phyloP scores from a whole-genome alignment of 2,888 invertebrate genomes.

The Caenorhabditis afra region DNA sequence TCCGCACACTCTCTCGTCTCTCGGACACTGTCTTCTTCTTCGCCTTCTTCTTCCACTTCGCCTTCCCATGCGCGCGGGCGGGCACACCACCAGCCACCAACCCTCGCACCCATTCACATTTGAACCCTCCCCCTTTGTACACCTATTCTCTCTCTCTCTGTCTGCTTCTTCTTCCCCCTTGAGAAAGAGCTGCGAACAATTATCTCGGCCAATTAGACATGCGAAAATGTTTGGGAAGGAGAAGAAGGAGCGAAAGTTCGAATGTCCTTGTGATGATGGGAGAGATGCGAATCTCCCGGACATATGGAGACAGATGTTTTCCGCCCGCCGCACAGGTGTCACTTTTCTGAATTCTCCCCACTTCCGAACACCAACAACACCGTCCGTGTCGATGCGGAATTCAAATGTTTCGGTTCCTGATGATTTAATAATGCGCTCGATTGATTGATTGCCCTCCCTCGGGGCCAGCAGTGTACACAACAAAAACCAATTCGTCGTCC shows the following conservation, averaged over 20 bases:
- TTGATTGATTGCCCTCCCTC: conserved; percentile 40
- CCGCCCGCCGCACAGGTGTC: conserved; percentile 29
- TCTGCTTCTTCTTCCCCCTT: conserved; percentile 3
- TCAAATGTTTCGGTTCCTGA: conserved; percentile 39
- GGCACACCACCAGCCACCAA: conserved; percentile 13
- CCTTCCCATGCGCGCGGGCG: conserved; percentile 2
- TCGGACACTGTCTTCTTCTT: too few species aligned
- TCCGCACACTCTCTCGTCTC: conserved; percentile 9
- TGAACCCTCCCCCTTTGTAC: neutral
- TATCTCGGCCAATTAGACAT: conserved; percentile 45
- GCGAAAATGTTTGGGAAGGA: neutral
- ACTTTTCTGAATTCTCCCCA: conserved; percentile 9
- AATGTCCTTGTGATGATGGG: neutral
- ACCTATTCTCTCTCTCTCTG: neutral
- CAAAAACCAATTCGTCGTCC: conserved; percentile 19
- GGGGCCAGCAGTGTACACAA: conserved; percentile 22
- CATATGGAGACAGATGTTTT: conserved; percentile 54
- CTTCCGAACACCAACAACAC: neutral
- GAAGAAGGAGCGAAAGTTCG: conserved; percentile 10
- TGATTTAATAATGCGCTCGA: conserved; percentile 52
- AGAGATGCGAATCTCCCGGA: conserved; percentile 11
- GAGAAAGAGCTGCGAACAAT: conserved; percentile 17
- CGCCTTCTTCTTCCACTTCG: conserved; percentile 1
- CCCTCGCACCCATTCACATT: conserved; percentile 13
- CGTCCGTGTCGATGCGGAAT: neutral